These are phyloP conservation scores for Whitmania pigra DNA, from an alignment of 1,140 invertebrate genomes.

Conservation along the genomic window DNA sequence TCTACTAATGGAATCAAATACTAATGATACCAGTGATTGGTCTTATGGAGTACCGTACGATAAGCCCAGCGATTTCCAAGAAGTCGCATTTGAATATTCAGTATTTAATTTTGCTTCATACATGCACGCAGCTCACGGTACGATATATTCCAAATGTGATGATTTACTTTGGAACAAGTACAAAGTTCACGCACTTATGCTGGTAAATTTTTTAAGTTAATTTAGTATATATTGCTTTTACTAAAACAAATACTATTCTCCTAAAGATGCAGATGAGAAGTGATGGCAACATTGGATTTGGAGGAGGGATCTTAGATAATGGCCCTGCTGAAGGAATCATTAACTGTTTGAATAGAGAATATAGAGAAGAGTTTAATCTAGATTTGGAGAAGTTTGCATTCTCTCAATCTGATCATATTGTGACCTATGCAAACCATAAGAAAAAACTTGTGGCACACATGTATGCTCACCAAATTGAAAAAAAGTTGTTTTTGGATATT, in stretches of 20 bases:
- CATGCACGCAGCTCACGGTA: conserved; percentile 36
- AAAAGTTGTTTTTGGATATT: conserved; percentile 39
- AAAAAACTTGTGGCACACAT: conserved; percentile 46
- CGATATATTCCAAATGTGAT: conserved; percentile 32
- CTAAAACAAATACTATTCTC: not conserved
- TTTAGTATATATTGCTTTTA: conserved; percentile 7
- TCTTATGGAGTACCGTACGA: too few relatives aligned
- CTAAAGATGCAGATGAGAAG: conserved; percentile 50
- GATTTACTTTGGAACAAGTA: conserved; percentile 29
- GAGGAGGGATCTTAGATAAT: conserved; percentile 47
- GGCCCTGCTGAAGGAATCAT: conserved; percentile 38
- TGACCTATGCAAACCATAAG: conserved; percentile 32
- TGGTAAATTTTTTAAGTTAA: not conserved
- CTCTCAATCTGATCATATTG: conserved; percentile 31
- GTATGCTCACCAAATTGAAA: conserved; percentile 43
- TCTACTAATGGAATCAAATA: too few relatives aligned
- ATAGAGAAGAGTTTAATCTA: conserved; percentile 48
- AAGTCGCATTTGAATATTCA: too few relatives aligned
- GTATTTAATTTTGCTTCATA: not conserved
- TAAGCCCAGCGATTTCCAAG: too few relatives aligned
- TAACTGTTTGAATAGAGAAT: conserved; percentile 45
- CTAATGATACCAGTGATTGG: too few relatives aligned
- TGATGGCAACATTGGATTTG: conserved; percentile 51
- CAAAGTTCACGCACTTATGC: conserved; percentile 29
- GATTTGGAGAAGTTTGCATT: conserved; percentile 33